phyloP scores from a whole-genome alignment of 2,113 vertebrate genomes.

The Bos javanicus region DNA sequence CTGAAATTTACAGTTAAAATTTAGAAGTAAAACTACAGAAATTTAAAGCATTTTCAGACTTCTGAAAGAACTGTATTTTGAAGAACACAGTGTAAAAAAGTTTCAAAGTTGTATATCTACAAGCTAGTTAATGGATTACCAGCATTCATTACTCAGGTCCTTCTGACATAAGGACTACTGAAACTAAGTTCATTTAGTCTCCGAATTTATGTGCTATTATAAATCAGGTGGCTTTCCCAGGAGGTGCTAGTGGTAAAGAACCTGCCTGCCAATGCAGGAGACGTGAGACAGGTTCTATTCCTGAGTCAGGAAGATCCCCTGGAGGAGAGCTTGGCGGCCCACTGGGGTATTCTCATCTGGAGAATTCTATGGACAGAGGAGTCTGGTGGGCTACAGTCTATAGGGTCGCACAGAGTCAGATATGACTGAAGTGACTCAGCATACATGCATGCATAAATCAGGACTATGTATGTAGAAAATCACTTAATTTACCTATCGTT shows the following conservation, averaged over 20 bases:
- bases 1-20: conserved; percentile 10
- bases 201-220: conserved; percentile 6
- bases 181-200: neutral
- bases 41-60: conserved; percentile 23
- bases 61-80: conserved; percentile 19
- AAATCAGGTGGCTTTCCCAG: neutral
- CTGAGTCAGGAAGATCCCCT: neutral
- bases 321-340: neutral
- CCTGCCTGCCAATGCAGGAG: neutral
- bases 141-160: neutral
- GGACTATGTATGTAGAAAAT: neutral
- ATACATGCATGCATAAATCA: neutral
- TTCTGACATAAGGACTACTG: neutral
- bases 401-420: neutral
- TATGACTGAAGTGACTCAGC: neutral
- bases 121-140: neutral
- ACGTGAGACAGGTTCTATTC: neutral
- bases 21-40: conserved; percentile 6
- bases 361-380: neutral
- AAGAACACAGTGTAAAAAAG: neutral
- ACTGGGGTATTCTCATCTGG: neutral
- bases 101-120: neutral
- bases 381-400: neutral
- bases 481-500: neutral
- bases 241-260: neutral